Conservation (phyloP, 2,113 vertebrate species). For the Cryptomyrus ogoouensis region DNA sequence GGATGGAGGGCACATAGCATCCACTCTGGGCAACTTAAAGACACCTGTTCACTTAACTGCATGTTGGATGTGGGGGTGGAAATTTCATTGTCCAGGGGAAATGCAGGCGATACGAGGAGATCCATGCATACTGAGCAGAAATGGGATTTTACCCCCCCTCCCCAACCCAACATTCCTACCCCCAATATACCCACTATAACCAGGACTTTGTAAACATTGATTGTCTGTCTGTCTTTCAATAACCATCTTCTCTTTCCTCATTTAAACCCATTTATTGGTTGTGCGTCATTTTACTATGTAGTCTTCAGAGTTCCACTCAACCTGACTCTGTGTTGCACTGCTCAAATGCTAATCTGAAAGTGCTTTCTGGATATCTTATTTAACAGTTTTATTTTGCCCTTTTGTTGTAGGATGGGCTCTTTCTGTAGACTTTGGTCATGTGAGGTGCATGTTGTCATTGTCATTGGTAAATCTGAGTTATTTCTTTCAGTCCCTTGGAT, state of each 20-base stretch:
- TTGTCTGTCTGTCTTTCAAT: not conserved
- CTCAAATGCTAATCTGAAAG: not conserved
- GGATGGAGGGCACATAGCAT: not conserved
- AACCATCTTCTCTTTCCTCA: not conserved
- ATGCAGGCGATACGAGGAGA: not conserved
- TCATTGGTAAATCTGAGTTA: not conserved
- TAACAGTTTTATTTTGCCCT: not conserved
- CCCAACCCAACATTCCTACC: not conserved
- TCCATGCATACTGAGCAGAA: not conserved
- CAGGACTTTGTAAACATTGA: not conserved
- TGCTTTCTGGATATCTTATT: not conserved
- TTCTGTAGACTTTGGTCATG: not conserved
- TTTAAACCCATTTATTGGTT: not conserved
- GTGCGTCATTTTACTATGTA: not conserved
- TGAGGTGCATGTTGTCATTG: not conserved
- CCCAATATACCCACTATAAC: not conserved
- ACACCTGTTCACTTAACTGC: not conserved
- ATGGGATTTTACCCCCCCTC: not conserved
- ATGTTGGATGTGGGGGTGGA: not conserved
- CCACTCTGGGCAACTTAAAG: not conserved
- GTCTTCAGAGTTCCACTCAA: not conserved
- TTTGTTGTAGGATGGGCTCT: not conserved
- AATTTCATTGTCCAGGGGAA: not conserved
- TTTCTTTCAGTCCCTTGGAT: not conserved
- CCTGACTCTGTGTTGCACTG: not conserved